A percentile compares a stretch with the other conserved stretches of the same genome.
Conservation (phyloP, 2,797 vertebrate species). For the Fringilla coelebs region DNA sequence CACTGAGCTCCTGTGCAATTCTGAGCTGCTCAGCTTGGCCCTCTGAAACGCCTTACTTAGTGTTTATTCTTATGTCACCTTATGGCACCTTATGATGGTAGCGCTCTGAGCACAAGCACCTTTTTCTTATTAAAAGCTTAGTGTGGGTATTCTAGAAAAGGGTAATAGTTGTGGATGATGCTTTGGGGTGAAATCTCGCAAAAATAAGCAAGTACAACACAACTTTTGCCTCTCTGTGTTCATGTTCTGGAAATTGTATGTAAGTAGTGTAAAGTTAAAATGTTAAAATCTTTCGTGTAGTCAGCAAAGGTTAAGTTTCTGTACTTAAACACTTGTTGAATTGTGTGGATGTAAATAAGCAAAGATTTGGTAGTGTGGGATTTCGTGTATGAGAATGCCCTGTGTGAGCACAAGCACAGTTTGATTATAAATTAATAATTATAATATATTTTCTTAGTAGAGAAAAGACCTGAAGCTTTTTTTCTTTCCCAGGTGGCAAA, state of each 20-base stretch:
- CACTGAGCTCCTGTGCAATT: rapidly evolving
- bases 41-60: rapidly evolving
- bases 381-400: rapidly evolving
- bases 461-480: neutral
- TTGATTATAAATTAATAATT: neutral
- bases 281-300: rapidly evolving
- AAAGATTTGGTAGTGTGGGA: neutral
- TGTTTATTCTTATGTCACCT: neutral
- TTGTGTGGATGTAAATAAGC: neutral
- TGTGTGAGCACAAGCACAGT: neutral
- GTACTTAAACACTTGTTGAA: neutral
- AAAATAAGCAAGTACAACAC: neutral
- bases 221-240: neutral
- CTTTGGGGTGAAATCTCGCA: neutral
- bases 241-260: rapidly evolving
- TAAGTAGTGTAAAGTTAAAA: neutral
- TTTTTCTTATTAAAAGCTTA: neutral
- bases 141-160: neutral
- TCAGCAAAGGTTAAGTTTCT: neutral
- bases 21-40: neutral
- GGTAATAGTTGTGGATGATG: rapidly evolving
- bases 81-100: neutral
- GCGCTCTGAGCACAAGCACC: rapidly evolving
- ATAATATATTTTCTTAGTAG: neutral
- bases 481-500: neutral